Evolutionary conservation across 2,888 invertebrate genomes (phyloP), one percentile per base, ranked within the genome.

Genomic region (Apomyelois bistriatella): DNA sequence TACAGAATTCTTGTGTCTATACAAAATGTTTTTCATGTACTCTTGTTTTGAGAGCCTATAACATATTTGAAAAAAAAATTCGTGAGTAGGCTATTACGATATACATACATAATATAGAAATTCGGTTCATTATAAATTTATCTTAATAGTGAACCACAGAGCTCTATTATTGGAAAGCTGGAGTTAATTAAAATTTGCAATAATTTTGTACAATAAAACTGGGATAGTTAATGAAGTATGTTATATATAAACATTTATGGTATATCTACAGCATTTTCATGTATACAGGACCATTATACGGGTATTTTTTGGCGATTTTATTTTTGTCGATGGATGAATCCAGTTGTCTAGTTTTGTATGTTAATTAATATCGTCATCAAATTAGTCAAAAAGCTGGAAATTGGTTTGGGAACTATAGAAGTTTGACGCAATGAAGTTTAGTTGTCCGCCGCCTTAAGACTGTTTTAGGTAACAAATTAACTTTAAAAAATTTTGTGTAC

Each of bases 31-130:
- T 87, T 90, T 85, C 87, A 83, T 85, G 87, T 90, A 91, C 91
- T 91, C 91, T 91, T 91, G 87, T 90, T 90, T 90, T 91, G 85
- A 90, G 90, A 91, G 90, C 90, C 88, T 90, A 85, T 82, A 81
- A 79, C 76, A 79, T 88, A 85, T 86, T 85, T 84, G 76, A 22
- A 22, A 22, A 22, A 76, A 71, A 79, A 81, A 82, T 85, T 75
- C 70, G 67, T 66, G 64, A 66, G 70, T 74, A 70, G 67, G 68
- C 72, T 64, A 70, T 77, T 78, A 75, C 73, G 68, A 72, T 76
- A 65, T 61, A 70, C 70, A 74, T 76, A 22, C 22, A 22, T 22
- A 22, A 22, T 70, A 66, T 72, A 72, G 68, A 70, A 70, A 70
- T 70, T 71, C 69, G 59, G 67, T 71, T 75, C 72, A 72, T 71